phyloP scores from a whole-genome alignment of 2,888 invertebrate species.

The Cheilosia vernalis region DNA sequence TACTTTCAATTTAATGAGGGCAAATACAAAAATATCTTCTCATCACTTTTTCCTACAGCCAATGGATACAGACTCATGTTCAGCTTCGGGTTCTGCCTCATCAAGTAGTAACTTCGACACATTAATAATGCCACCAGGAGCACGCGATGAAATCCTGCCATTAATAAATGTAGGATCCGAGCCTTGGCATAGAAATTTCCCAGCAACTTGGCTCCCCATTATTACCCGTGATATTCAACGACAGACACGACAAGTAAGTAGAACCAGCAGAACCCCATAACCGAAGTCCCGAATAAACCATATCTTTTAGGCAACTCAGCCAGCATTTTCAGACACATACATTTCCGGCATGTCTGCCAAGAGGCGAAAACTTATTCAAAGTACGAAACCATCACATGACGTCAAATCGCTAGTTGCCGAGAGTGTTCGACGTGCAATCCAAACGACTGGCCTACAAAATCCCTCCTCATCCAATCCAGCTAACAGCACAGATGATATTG shows the following conservation, averaged over 20 bases:
- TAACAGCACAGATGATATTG: constrained; percentile 78
- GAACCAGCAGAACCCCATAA: background rate
- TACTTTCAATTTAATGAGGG: no score
- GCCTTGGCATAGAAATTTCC: constrained; percentile 87
- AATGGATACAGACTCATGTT: constrained; percentile 84
- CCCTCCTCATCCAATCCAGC: constrained; percentile 77
- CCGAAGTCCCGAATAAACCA: background rate
- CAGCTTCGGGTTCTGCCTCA: constrained; percentile 57
- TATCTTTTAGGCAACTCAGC: constrained; percentile 80
- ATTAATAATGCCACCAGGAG: constrained; percentile 77
- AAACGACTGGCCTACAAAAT: constrained; percentile 78
- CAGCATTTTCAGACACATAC: constrained; percentile 94
- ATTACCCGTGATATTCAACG: constrained; percentile 91
- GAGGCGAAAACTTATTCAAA: constrained; percentile 89
- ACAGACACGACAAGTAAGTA: constrained; percentile 86
- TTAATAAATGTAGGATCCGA: constrained; percentile 85
- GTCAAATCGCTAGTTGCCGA: constrained; percentile 80
- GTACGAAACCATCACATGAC: constrained; percentile 80
- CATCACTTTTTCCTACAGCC: constrained; percentile 76
- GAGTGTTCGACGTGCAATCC: constrained; percentile 81
- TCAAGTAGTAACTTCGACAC: constrained; percentile 59
- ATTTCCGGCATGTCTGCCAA: constrained; percentile 95
- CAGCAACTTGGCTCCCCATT: constrained; percentile 94
- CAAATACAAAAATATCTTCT: no score
- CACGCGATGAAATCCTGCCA: constrained; percentile 83